Percentiles rank a stretch among this genome's conserved stretches.
These are phyloP conservation scores for Pterostichus niger DNA, from an alignment of 2,888 invertebrate genomes.

Conservation along the genomic window DNA sequence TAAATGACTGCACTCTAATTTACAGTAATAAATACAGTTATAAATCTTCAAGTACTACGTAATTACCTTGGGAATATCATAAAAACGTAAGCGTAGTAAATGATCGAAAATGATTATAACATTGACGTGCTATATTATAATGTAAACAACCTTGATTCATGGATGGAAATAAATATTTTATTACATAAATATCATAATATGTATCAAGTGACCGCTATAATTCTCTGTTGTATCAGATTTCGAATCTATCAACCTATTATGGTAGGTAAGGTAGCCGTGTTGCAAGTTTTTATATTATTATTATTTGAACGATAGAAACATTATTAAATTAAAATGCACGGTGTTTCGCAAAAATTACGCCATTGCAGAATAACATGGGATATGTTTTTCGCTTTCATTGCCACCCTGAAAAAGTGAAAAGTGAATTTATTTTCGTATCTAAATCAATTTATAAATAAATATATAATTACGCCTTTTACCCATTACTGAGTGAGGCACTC, in stretches of 20 bases:
- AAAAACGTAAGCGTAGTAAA: constrained; percentile 23
- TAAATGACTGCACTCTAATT: neutral
- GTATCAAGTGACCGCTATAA: neutral
- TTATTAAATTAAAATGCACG: no score
- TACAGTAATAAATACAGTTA: constrained; percentile 6
- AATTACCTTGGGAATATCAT: neutral
- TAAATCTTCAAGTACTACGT: neutral
- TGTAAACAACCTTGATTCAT: constrained; percentile 17
- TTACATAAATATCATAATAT: neutral
- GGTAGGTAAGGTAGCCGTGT: no score
- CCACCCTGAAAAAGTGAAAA: no score
- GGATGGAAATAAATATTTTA: neutral
- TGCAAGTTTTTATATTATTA: neutral
- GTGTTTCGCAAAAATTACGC: no score
- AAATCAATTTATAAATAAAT: no score
- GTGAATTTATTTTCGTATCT: no score
- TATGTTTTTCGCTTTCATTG: no score
- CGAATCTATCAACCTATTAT: neutral
- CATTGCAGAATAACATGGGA: no score
- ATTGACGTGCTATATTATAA: constrained; percentile 20
- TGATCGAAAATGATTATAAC: constrained; percentile 15
- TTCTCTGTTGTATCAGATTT: constrained; percentile 5
- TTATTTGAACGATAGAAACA: no score
- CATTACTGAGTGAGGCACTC: no score
- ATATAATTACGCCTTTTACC: no score